These are phyloP conservation scores for Prunella fulvescens DNA, from an alignment of 2,113 vertebrate genomes.

Conservation along the genomic window DNA sequence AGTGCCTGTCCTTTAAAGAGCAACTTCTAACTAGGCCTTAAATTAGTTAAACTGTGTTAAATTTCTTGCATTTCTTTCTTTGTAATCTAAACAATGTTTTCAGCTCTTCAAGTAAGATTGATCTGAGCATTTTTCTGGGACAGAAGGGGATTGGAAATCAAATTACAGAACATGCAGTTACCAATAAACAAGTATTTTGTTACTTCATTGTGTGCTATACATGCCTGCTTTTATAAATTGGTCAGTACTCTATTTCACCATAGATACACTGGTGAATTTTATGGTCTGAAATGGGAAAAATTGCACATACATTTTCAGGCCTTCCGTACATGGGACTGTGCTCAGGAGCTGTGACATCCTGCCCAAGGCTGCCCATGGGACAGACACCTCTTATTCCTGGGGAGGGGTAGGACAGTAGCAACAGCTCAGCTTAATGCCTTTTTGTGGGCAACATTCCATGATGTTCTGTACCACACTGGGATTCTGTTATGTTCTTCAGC, in stretches of 20 bases:
- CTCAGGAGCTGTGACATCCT: not conserved
- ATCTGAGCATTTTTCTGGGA: not conserved
- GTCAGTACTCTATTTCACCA: accelerated
- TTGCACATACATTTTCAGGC: not conserved
- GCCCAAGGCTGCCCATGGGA: not conserved
- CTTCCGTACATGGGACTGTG: not conserved
- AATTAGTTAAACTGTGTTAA: not conserved
- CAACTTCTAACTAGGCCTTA: conserved; percentile 33
- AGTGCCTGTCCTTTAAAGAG: conserved; percentile 1
- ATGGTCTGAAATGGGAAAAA: not conserved
- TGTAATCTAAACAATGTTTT: not conserved
- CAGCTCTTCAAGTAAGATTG: not conserved
- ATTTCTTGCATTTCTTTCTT: not conserved
- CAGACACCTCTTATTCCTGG: not conserved
- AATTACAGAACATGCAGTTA: conserved; percentile 24
- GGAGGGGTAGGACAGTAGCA: accelerated
- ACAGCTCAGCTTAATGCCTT: not conserved
- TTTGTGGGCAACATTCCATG: not conserved
- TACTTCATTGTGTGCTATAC: conserved; percentile 5
- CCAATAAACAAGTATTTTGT: conserved; percentile 84
- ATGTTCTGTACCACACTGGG: not conserved
- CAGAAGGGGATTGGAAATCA: not conserved
- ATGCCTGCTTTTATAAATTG: not conserved
- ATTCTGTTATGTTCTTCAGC: not conserved
- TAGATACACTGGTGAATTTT: not conserved